Evolutionary conservation across 2,113 vertebrate genomes (phyloP).

Genomic region (Azemiops feae): DNA sequence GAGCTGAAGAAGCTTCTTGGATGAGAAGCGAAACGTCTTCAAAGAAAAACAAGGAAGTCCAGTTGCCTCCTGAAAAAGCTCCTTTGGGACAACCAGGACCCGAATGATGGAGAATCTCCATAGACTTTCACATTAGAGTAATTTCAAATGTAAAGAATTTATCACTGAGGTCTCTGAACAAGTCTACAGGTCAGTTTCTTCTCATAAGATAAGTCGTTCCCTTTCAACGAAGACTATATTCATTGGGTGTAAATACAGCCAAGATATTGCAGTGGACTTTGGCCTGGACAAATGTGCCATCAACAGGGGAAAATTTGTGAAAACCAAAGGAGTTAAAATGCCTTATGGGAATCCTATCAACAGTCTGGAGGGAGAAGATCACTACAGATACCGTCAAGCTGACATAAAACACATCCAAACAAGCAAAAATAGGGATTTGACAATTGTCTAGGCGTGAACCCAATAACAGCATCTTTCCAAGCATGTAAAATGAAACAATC

Average conservation of each 20-base stretch:
- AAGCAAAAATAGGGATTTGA: not conserved
- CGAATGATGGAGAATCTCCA: too few relatives aligned
- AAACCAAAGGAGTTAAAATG: not conserved
- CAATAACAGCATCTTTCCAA: not conserved
- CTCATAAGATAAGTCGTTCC: too few relatives aligned
- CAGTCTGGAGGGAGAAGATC: not conserved
- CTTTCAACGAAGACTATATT: too few relatives aligned
- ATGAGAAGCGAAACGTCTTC: too few relatives aligned
- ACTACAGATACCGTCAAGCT: not conserved
- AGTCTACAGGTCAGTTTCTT: too few relatives aligned
- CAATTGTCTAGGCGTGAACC: not conserved
- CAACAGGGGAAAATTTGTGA: not conserved
- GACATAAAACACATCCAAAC: not conserved
- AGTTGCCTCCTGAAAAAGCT: too few relatives aligned
- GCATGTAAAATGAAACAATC: not conserved
- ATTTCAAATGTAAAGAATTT: too few relatives aligned
- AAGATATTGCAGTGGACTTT: not conserved
- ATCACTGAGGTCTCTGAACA: too few relatives aligned
- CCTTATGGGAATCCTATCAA: not conserved
- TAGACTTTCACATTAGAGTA: too few relatives aligned
- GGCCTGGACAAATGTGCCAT: not conserved
- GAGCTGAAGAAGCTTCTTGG: too few relatives aligned
- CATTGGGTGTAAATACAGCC: not conserved
- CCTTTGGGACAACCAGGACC: too few relatives aligned
- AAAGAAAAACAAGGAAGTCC: too few relatives aligned